Base-by-base conservation (phyloP, 2,888 invertebrate species). In the Smittia sp. region DNA sequence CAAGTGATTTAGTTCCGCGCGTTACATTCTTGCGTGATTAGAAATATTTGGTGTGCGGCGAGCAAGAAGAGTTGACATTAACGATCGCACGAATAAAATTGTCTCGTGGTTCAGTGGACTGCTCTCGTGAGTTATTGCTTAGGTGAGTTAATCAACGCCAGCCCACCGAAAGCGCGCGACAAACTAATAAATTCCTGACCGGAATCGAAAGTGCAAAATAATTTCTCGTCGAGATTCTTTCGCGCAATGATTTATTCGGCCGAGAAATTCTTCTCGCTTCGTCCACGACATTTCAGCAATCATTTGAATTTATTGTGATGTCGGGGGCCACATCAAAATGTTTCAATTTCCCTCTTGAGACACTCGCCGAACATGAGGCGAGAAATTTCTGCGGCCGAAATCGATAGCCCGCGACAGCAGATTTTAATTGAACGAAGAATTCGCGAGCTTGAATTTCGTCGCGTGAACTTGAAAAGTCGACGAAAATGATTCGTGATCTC, bases 21-120 rank as follows among this genome's bases (percentile, higher is more conserved):
- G 46, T n/a, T n/a, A 11, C 46, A 46, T 46, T 46, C n/a, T 46
- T 46, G 46, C 15, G 46, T 46, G 46, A 46, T 46, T 46, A 46
- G 46, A 11, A 15, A 46, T 32, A 32, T 15, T 46, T 46, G 6
- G 46, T 46, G 32, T 46, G 15, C 46, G 46, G 46, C 3, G 15
- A 46, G 15, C 6, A 46, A 46, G 46, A 46, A 46, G 15, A 46
- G 2, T 2, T 11, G 15, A 11, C 11, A 46, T 46, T 46, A 46
- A 46, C 46, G 46, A 46, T 46, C 46, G 15, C 46, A 11, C n/a
- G n/a, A 38, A 46, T 1, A 32, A 32, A 32, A 46, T 11, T 46
- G 46, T 46, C 3, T 46, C 15, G 46, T 46, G 15, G 46, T 46
- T 46, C 46, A 46, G n/a, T 15, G 15, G 46, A n/a, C 15, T 46